Evolutionary conservation across 2,888 invertebrate species (phyloP).

Genomic region (Drosophila nr. perissopoda): DNA sequence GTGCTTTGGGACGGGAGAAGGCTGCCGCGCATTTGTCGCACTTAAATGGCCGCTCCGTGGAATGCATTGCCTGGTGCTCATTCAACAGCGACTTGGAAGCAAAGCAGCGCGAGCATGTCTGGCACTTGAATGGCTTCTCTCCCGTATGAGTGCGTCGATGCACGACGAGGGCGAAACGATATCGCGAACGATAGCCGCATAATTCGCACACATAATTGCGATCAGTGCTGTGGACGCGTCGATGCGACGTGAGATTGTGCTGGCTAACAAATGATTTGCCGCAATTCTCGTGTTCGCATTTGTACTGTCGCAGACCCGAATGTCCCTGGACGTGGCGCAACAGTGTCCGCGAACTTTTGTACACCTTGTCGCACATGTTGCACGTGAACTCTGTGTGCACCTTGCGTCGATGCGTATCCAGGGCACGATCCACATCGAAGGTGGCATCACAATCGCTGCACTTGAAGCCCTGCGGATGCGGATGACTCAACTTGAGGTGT

Average conservation of each 20-base stretch:
- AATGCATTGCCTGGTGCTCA: constrained; percentile 80
- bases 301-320: constrained; percentile 64
- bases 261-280: constrained; percentile 76
- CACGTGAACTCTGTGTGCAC: constrained; percentile 66
- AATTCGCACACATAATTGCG: constrained; percentile 79
- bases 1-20: constrained; percentile 76
- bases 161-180: constrained; percentile 70
- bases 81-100: constrained; percentile 74
- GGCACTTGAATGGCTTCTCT: constrained; percentile 77
- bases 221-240: constrained; percentile 70
- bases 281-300: constrained; percentile 72
- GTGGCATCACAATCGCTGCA: constrained; percentile 62
- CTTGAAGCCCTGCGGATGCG: constrained; percentile 66
- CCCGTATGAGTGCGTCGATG: constrained; percentile 80
- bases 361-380: constrained; percentile 68
- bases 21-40: constrained; percentile 74
- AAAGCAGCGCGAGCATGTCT: constrained; percentile 71
- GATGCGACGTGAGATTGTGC: constrained; percentile 69
- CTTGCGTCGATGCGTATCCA: constrained; percentile 63
- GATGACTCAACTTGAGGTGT: constrained; percentile 66
- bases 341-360: constrained; percentile 69
- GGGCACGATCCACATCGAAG: constrained; percentile 62
- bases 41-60: constrained; percentile 72
- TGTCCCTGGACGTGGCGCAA: constrained; percentile 70
- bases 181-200: constrained; percentile 77